Conservation (phyloP, 2,888 invertebrate genomes). For the Dryobota labecula region DNA sequence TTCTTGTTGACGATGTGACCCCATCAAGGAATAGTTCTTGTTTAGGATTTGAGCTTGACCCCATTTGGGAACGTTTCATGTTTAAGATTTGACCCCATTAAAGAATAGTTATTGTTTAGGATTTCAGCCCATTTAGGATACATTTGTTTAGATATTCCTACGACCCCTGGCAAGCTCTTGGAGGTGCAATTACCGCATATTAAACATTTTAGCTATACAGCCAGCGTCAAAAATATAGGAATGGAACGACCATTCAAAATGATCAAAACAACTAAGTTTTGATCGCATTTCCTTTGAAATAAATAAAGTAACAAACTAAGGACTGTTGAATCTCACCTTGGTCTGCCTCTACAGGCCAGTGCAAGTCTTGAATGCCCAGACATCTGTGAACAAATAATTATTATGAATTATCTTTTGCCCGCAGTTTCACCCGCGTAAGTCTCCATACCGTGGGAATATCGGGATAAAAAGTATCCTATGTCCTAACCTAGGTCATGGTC, state of each 20-base stretch:
- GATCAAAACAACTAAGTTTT: neutral
- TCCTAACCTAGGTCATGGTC: too few species aligned
- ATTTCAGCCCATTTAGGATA: neutral
- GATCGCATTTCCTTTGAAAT: neutral
- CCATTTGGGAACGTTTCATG: too few species aligned
- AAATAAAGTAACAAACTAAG: neutral
- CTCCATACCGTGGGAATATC: too few species aligned
- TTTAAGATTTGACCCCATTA: too few species aligned
- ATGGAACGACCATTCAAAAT: neutral
- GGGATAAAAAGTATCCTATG: too few species aligned
- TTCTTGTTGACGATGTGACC: neutral
- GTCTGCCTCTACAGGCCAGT: slow-evolving; percentile 3
- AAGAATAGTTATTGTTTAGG: too few species aligned
- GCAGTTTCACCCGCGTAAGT: too few species aligned
- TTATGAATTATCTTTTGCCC: too few species aligned
- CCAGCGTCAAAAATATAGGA: neutral
- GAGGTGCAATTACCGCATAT: neutral
- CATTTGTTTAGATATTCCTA: neutral
- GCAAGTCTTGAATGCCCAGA: slow-evolving; percentile 57
- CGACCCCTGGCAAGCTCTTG: neutral
- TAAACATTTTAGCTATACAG: neutral
- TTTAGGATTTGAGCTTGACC: neutral
- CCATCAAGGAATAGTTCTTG: neutral
- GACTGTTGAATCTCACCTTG: slow-evolving; percentile 23
- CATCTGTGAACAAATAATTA: slow-evolving; percentile 52